Evolutionary conservation across 64 coral and sea anemone species (phyloP).

Genomic region (Montipora capricornis): DNA sequence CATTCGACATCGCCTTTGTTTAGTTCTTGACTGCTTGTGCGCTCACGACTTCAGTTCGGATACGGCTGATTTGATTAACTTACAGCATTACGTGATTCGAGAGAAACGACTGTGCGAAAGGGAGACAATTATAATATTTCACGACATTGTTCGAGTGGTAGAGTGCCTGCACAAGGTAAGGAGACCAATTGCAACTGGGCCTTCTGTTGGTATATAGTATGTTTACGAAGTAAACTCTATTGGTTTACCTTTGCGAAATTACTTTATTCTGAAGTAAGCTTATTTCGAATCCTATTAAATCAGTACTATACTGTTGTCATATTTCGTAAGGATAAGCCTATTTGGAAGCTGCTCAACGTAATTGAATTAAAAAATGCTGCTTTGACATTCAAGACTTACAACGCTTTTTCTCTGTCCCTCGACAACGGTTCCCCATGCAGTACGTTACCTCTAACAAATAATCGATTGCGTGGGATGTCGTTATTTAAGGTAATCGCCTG

Average conservation of each 20-base stretch:
- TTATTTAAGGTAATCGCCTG: not conserved
- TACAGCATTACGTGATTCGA: constrained; percentile 98
- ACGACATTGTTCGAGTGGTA: constrained; percentile 97
- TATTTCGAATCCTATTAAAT: too few relatives aligned
- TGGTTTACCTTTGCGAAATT: too few relatives aligned
- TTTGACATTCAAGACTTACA: too few relatives aligned
- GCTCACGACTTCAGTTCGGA: constrained; percentile 93
- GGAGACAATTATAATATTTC: constrained; percentile 96
- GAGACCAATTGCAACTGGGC: too few relatives aligned
- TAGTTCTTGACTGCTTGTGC: constrained; percentile 96
- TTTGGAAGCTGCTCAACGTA: too few relatives aligned
- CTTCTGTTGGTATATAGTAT: too few relatives aligned
- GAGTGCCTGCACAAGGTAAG: constrained; percentile 97
- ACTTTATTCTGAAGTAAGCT: too few relatives aligned
- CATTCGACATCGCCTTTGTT: constrained; percentile 89
- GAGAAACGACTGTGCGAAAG: constrained; percentile 94
- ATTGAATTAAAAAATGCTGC: not conserved
- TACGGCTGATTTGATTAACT: constrained; percentile 92
- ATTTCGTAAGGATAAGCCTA: not conserved
- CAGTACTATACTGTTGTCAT: not conserved
- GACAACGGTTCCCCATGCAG: too few relatives aligned
- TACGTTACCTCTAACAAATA: not conserved
- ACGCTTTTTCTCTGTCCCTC: too few relatives aligned
- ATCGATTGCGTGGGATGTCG: not conserved
- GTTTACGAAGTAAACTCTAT: too few relatives aligned